phyloP scores from a whole-genome alignment of 2,113 vertebrate species.

The Tachysurus fulvidraco region DNA sequence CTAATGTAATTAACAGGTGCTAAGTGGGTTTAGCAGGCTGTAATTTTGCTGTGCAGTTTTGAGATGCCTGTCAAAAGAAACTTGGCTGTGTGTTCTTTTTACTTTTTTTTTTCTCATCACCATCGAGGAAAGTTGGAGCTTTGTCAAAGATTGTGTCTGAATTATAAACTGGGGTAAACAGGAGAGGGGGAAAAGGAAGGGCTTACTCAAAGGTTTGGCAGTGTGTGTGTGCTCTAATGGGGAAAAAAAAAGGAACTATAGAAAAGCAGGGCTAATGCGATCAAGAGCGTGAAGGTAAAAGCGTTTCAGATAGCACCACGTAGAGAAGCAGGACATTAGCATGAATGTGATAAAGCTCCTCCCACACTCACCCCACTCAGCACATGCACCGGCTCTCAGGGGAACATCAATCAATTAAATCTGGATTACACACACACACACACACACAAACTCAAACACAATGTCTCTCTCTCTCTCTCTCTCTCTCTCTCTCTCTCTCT shows the following conservation, averaged over 20 bases:
- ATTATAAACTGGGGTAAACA: slow-evolving; percentile 20
- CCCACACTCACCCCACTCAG: slow-evolving; percentile 60
- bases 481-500: background rate
- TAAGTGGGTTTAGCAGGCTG: slow-evolving; percentile 76
- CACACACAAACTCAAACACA: background rate
- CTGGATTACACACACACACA: background rate
- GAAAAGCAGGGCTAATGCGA: slow-evolving; percentile 9
- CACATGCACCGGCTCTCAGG: slow-evolving; percentile 4
- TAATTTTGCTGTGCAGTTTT: slow-evolving; percentile 75
- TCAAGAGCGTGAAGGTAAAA: slow-evolving; percentile 23
- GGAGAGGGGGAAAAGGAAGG: background rate
- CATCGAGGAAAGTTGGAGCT: background rate
- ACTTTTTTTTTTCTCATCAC: background rate
- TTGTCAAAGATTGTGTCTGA: slow-evolving; percentile 27
- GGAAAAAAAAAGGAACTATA: background rate
- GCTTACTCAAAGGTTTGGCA: background rate
- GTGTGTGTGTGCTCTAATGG: slow-evolving; percentile 6
- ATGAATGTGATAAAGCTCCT: slow-evolving; percentile 40
- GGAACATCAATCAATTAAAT: slow-evolving; percentile 33
- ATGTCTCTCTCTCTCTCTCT: background rate
- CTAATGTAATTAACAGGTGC: slow-evolving; percentile 82
- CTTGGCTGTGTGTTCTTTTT: slow-evolving; percentile 36
- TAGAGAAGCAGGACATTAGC: slow-evolving; percentile 1
- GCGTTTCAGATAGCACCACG: background rate
- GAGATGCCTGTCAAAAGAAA: slow-evolving; percentile 66